Percentiles rank a stretch among this genome's conserved stretches.
phyloP scores from a whole-genome alignment of 2,888 invertebrate genomes.

The Zygaena filipendulae region DNA sequence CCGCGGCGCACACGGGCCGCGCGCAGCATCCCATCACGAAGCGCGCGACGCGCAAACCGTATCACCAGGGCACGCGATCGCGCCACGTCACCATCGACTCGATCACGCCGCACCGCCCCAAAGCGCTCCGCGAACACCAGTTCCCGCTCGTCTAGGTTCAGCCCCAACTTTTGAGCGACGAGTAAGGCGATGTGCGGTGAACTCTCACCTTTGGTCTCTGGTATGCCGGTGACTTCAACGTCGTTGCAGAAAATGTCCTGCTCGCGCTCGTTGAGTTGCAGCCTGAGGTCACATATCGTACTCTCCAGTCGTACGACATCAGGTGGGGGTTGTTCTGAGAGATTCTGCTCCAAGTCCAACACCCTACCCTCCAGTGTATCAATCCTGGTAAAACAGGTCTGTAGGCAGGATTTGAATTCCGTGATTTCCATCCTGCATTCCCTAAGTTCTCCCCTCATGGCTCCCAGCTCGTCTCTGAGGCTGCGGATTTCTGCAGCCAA shows the following conservation, averaged over 20 bases:
- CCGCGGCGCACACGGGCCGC: conserved; percentile 7
- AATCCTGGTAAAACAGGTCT: too few species aligned
- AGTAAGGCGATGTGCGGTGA: neutral
- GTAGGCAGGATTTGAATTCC: too few species aligned
- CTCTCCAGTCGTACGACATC: neutral
- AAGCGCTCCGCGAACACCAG: neutral
- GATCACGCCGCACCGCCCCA: neutral
- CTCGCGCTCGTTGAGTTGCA: conserved; percentile 4
- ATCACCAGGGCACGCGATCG: conserved; percentile 1
- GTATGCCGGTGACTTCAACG: conserved; percentile 1
- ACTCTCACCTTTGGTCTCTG: conserved; percentile 3
- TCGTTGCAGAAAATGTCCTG: conserved; percentile 3
- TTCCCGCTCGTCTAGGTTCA: conserved; percentile 1
- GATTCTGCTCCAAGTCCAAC: too few species aligned
- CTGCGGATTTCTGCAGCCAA: too few species aligned
- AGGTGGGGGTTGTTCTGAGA: too few species aligned
- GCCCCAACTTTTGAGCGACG: conserved; percentile 1
- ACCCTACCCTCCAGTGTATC: too few species aligned
- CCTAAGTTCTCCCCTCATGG: too few species aligned
- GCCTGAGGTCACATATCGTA: neutral
- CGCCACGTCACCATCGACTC: neutral
- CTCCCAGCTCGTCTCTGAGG: too few species aligned
- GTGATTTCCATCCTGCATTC: too few species aligned
- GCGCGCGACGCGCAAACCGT: conserved; percentile 3
- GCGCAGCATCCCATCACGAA: conserved; percentile 2